These are phyloP conservation scores for Penaeus monodon DNA, from an alignment of 2,888 invertebrate species.

Conservation along the genomic window DNA sequence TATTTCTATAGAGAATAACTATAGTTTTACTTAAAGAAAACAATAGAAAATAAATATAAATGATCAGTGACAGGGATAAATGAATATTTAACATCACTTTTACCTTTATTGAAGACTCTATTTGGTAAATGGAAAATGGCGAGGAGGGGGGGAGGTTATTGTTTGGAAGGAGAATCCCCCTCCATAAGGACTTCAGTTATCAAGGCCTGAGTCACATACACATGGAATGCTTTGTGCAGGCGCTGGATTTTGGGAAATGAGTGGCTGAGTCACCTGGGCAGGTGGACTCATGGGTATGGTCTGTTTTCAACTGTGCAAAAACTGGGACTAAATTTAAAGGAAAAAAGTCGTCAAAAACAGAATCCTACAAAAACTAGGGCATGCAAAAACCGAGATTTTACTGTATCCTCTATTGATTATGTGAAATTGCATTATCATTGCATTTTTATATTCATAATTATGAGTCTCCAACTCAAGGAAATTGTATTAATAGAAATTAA, in stretches of 20 bases:
- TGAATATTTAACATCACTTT: conserved; percentile 3
- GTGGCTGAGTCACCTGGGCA: background rate
- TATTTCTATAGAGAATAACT: background rate
- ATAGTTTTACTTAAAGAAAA: background rate
- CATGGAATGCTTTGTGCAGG: background rate
- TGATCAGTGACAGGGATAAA: background rate
- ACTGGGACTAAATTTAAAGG: background rate
- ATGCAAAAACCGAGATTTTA: background rate
- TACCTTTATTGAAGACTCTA: background rate
- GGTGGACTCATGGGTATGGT: too few relatives aligned
- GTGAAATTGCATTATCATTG: too few relatives aligned
- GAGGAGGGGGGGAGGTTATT: too few relatives aligned
- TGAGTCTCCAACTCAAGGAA: too few relatives aligned
- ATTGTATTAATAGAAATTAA: too few relatives aligned
- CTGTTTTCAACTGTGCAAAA: background rate
- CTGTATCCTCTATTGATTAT: background rate
- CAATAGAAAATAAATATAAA: conserved; percentile 7
- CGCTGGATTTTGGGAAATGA: background rate
- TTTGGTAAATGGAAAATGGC: too few relatives aligned
- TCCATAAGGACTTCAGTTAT: background rate
- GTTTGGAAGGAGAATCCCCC: too few relatives aligned
- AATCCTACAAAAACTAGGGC: conserved; percentile 4
- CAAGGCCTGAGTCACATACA: background rate
- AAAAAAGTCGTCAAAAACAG: conserved; percentile 9
- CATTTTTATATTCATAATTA: too few relatives aligned